phyloP scores from a whole-genome alignment of 2,113 vertebrate genomes.

The Salvelinus sp. region DNA sequence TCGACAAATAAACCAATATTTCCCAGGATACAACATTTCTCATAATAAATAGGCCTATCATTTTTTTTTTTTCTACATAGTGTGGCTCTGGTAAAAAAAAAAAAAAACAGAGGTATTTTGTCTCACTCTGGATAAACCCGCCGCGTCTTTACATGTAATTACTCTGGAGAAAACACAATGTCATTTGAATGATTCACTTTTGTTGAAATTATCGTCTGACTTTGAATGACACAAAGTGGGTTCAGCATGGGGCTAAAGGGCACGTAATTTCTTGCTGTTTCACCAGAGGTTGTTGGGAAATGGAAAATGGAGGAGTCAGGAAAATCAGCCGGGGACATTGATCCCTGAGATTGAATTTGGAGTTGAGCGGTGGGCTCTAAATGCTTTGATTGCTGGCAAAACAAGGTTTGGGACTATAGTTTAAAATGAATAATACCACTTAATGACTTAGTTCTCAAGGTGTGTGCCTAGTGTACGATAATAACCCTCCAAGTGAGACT shows the following conservation, averaged over 20 bases:
- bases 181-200: not conserved
- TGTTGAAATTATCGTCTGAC: not conserved
- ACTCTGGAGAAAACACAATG: not conserved
- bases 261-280: not conserved
- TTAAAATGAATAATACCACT: not conserved
- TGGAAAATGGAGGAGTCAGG: not conserved
- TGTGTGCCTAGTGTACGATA: not conserved
- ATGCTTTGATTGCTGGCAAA: not conserved
- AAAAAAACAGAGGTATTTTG: too few species aligned
- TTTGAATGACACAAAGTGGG: not conserved
- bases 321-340: not conserved
- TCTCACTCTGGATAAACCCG: not conserved
- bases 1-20: not conserved
- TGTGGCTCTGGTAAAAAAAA: too few species aligned
- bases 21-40: not conserved
- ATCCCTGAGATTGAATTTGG: not conserved
- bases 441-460: not conserved
- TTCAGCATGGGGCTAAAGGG: not conserved
- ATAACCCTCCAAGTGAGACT: not conserved
- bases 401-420: not conserved
- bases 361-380: not conserved
- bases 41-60: not conserved
- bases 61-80: not conserved
- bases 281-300: not conserved
- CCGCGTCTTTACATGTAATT: not conserved